Percentiles rank a stretch among this genome's conserved stretches.
Conservation (phyloP, 1,140 invertebrate genomes). For the Leptinotarsa defecta region DNA sequence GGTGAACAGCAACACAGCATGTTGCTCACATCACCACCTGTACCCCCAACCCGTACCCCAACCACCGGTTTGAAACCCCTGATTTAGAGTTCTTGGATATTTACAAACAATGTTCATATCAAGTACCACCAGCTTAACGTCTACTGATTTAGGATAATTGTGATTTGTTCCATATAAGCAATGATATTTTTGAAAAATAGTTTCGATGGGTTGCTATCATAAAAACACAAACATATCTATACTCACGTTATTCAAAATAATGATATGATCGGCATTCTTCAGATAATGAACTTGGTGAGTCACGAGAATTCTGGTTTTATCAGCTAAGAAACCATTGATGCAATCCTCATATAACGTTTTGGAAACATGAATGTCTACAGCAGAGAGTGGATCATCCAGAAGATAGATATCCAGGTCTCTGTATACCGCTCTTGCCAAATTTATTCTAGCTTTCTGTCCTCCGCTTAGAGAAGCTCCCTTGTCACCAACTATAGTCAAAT, state of each 20-base stretch:
- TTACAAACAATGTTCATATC: too few species aligned
- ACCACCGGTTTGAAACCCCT: too few species aligned
- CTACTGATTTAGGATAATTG: too few species aligned
- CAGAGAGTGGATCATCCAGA: slow-evolving; percentile 78
- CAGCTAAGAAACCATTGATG: slow-evolving; percentile 67
- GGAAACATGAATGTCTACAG: slow-evolving; percentile 76
- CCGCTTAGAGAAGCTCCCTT: slow-evolving; percentile 76
- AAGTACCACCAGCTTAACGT: too few species aligned
- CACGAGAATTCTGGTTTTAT: slow-evolving; percentile 73
- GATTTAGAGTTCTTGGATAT: too few species aligned
- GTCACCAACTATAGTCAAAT: slow-evolving; percentile 78
- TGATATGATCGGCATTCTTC: slow-evolving; percentile 68
- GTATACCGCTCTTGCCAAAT: slow-evolving; percentile 64
- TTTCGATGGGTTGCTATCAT: too few species aligned
- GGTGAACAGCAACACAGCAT: too few species aligned
- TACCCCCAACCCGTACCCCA: too few species aligned
- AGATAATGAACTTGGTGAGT: slow-evolving; percentile 86
- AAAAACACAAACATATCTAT: background rate
- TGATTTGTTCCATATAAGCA: too few species aligned
- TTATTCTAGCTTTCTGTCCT: slow-evolving; percentile 81
- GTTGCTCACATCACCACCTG: too few species aligned
- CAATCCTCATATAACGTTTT: slow-evolving; percentile 72
- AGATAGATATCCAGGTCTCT: slow-evolving; percentile 67
- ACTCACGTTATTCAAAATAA: slow-evolving; percentile 63
- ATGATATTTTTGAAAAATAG: too few species aligned